Percentiles rank a stretch among this genome's conserved stretches.
These are phyloP conservation scores for Drosophila greeni DNA, from an alignment of 2,888 invertebrate genomes.

Conservation along the genomic window DNA sequence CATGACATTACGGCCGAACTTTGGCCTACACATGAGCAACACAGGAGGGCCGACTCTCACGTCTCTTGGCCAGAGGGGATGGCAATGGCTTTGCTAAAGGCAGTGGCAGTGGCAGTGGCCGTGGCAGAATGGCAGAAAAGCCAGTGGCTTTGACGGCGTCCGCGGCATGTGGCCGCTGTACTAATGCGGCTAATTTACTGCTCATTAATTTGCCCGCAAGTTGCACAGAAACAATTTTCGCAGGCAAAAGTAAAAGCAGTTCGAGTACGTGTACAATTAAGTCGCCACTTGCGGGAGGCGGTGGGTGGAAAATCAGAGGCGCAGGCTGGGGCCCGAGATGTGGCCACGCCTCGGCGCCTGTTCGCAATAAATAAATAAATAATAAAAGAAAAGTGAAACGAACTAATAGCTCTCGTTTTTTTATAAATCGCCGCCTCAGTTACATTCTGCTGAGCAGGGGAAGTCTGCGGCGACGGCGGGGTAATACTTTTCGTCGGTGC, in stretches of 20 bases:
- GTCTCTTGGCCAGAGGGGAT: conserved; percentile 1
- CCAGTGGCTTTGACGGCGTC: conserved; percentile 26
- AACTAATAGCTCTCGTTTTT: conserved; percentile 72
- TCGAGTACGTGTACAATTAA: conserved; percentile 57
- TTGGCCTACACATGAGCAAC: conserved; percentile 1
- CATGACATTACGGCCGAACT: conserved; percentile 31
- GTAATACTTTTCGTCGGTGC: conserved; percentile 45
- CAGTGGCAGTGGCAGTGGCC: conserved; percentile 13
- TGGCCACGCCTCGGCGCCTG: conserved; percentile 57
- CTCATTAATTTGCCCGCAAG: conserved; percentile 69
- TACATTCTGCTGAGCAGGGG: conserved; percentile 69
- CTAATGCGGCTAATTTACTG: conserved; percentile 73
- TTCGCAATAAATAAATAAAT: conserved; percentile 57
- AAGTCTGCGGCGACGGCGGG: neutral
- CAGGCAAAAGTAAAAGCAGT: conserved; percentile 68
- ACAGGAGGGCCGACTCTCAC: neutral
- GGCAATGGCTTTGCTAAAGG: conserved; percentile 9
- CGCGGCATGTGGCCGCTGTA: conserved; percentile 37
- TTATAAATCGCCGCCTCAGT: conserved; percentile 59
- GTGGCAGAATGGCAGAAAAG: conserved; percentile 19
- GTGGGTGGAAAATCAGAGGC: conserved; percentile 11
- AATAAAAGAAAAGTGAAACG: conserved; percentile 74
- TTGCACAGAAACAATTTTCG: conserved; percentile 62
- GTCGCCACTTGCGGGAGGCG: conserved; percentile 14
- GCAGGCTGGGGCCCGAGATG: conserved; percentile 12